Evolutionary conservation across 2,888 invertebrate species (phyloP).

Genomic region (Tricholauxania praeusta): DNA sequence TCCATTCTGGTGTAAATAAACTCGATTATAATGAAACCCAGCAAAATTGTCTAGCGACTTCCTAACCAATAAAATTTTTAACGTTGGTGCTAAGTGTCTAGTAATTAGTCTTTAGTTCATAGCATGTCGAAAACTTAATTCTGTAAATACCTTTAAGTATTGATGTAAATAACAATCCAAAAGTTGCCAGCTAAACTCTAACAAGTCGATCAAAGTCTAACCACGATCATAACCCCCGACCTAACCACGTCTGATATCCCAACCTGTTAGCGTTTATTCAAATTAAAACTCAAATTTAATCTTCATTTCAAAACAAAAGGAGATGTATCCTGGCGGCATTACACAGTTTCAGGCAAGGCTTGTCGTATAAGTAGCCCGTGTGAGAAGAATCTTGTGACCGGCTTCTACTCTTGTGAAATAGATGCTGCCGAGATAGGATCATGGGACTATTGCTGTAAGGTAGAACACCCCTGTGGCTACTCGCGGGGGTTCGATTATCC

Average conservation of each 20-base stretch:
- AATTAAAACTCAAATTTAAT: conserved; percentile 3
- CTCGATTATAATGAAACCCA: no score
- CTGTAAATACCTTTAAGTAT: background rate
- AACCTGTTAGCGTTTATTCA: background rate
- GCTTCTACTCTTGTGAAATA: conserved; percentile 87
- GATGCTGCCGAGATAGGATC: conserved; percentile 77
- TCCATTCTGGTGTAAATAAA: conserved; percentile 62
- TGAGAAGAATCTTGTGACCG: conserved; percentile 79
- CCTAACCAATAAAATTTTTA: conserved; percentile 26
- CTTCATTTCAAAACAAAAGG: conserved; percentile 57
- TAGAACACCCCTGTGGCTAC: conserved; percentile 85
- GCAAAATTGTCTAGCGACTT: conserved; percentile 45
- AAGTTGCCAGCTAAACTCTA: conserved; percentile 21
- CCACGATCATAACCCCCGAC: conserved; percentile 9
- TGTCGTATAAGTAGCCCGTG: conserved; percentile 79
- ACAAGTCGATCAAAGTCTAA: background rate
- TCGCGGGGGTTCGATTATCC: conserved; percentile 85
- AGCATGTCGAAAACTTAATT: conserved; percentile 5
- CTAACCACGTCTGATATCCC: background rate
- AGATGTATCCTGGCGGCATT: conserved; percentile 76
- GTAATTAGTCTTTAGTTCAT: conserved; percentile 11
- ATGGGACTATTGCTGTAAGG: conserved; percentile 90
- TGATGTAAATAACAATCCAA: conserved; percentile 31
- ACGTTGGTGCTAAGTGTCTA: conserved; percentile 10
- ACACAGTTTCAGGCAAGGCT: conserved; percentile 85